Percentiles rank a stretch among this genome's conserved stretches.
These are phyloP conservation scores for Semicossyphus pulcher DNA, from an alignment of 2,113 vertebrate species.

Conservation along the genomic window DNA sequence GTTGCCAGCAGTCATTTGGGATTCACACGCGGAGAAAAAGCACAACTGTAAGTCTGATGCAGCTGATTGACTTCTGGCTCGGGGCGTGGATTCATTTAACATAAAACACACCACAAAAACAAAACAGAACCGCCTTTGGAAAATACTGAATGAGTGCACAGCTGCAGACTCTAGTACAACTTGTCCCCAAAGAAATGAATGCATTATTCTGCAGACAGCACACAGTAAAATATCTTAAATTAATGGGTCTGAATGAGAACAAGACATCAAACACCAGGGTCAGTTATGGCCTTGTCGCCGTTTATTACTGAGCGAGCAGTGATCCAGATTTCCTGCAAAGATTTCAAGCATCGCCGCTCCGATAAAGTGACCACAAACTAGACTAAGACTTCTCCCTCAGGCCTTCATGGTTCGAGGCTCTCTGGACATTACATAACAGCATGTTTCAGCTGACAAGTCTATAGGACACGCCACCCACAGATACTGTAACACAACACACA, in stretches of 20 bases:
- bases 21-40: constrained; percentile 39
- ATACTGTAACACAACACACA: constrained; percentile 6
- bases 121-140: background rate
- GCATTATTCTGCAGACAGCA: background rate
- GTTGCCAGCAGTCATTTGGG: constrained; percentile 41
- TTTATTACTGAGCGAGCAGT: constrained; percentile 31
- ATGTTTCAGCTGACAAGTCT: constrained; percentile 18
- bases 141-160: too few species aligned
- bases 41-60: constrained; percentile 18
- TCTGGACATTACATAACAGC: constrained; percentile 42
- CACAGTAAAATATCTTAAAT: background rate
- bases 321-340: constrained; percentile 31
- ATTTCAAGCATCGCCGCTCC: constrained; percentile 22
- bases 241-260: background rate
- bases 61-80: constrained; percentile 15
- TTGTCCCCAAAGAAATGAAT: background rate
- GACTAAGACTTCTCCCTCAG: constrained; percentile 19
- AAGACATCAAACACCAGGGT: constrained; percentile 23
- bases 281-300: background rate
- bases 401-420: constrained; percentile 10
- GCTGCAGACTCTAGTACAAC: background rate
- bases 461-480: constrained; percentile 14
- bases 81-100: background rate
- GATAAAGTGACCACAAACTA: constrained; percentile 23
- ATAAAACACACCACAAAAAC: background rate